Evolutionary conservation across 1,140 invertebrate genomes (phyloP).

Genomic region (Augochlora pura): DNA sequence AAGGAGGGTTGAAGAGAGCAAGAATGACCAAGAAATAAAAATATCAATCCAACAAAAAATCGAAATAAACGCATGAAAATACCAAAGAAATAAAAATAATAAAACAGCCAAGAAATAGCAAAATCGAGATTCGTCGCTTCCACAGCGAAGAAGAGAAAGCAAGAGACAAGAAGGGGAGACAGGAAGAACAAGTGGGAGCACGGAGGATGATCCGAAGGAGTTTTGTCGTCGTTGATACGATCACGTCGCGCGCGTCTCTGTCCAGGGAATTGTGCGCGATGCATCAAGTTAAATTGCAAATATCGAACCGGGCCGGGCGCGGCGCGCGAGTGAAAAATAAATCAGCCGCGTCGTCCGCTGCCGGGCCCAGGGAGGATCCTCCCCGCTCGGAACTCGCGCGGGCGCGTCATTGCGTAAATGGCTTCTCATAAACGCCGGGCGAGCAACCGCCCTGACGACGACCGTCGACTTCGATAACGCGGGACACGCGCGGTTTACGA

Average conservation of each 20-base stretch:
- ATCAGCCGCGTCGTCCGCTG: background rate
- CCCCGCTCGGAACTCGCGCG: no score
- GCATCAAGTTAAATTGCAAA: constrained; percentile 4
- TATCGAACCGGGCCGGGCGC: background rate
- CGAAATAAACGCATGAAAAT: no score
- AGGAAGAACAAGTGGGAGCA: background rate
- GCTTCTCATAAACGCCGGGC: background rate
- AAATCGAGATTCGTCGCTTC: no score
- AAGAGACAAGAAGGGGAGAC: background rate
- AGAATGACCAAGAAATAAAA: no score
- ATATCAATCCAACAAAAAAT: no score
- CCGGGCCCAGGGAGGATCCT: background rate
- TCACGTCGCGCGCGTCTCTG: background rate
- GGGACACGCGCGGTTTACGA: no score
- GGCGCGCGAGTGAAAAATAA: background rate
- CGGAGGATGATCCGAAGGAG: background rate
- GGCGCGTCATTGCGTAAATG: background rate
- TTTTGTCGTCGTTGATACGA: background rate
- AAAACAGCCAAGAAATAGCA: no score
- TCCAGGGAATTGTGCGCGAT: background rate
- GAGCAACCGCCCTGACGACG: background rate
- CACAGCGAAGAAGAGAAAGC: no score
- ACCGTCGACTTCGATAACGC: no score
- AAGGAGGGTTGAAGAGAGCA: no score
- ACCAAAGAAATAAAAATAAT: no score